phyloP scores from a whole-genome alignment of 2,888 invertebrate species.

The Plebejus melissa region DNA sequence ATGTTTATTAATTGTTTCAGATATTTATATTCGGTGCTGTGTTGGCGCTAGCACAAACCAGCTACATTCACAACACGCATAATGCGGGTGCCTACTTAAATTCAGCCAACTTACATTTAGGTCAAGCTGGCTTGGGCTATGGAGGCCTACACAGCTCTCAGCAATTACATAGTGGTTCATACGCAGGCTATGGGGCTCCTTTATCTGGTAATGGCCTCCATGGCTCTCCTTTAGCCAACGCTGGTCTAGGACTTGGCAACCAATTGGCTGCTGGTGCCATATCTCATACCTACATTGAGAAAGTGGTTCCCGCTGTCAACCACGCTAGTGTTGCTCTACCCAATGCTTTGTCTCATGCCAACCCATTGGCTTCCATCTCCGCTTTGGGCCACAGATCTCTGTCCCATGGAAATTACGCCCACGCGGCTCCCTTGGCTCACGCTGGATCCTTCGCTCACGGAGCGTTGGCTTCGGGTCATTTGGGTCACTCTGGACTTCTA shows the following conservation, averaged over 20 bases:
- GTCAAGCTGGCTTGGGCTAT: constrained; percentile 47
- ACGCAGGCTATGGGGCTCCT: not conserved
- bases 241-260: constrained; percentile 3
- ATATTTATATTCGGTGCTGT: constrained; percentile 59
- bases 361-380: constrained; percentile 33
- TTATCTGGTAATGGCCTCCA: constrained; percentile 3
- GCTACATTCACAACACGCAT: constrained; percentile 1
- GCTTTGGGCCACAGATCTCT: constrained; percentile 42
- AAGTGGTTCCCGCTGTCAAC: constrained; percentile 1
- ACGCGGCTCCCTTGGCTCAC: constrained; percentile 31
- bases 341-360: constrained; percentile 38
- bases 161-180: constrained; percentile 7
- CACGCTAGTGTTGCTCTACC: constrained; percentile 32
- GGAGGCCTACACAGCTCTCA: constrained; percentile 35
- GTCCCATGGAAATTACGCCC: constrained; percentile 37
- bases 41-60: constrained; percentile 58
- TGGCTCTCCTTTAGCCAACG: constrained; percentile 24
- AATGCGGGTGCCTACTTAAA: constrained; percentile 5
- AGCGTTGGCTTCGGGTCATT: constrained; percentile 37
- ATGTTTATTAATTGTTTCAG: constrained; percentile 44
- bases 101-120: not conserved
- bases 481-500: constrained; percentile 36
- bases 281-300: constrained; percentile 13
- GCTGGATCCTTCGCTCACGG: constrained; percentile 36
- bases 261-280: constrained; percentile 35